Evolutionary conservation across 1,140 invertebrate genomes (phyloP).

Genomic region (Oryctes rhinoceros): DNA sequence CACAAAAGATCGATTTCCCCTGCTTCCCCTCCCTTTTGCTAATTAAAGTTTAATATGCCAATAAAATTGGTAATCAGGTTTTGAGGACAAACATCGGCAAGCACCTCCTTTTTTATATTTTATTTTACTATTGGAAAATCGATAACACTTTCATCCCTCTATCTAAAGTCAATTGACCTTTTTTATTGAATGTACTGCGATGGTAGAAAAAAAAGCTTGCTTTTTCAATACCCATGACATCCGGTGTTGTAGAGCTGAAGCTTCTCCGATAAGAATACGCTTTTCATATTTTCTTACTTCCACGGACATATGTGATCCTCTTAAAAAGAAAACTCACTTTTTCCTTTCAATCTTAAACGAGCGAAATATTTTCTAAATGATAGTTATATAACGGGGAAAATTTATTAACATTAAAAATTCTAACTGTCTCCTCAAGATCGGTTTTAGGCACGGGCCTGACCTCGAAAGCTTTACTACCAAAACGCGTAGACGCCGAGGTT

Average conservation of each 20-base stretch:
- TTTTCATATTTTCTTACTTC: constrained; percentile 45
- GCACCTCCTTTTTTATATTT: constrained; percentile 34
- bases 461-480: no score
- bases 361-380: no score
- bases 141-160: constrained; percentile 50
- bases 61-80: neutral
- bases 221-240: constrained; percentile 42
- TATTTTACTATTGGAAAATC: constrained; percentile 49
- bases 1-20: no score
- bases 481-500: no score
- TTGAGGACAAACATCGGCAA: constrained; percentile 20
- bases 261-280: constrained; percentile 42
- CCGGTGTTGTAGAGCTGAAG: constrained; percentile 41
- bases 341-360: no score
- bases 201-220: constrained; percentile 42
- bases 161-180: constrained; percentile 51
- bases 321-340: neutral
- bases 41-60: neutral
- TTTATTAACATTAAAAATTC: no score
- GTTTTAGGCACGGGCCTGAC: no score
- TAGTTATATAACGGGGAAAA: no score
- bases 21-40: neutral
- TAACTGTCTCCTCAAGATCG: no score
- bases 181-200: constrained; percentile 51
- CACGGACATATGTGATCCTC: neutral